Base-by-base conservation (phyloP, 2,797 vertebrate genomes). In the Parauchenoglanis punctatus region DNA sequence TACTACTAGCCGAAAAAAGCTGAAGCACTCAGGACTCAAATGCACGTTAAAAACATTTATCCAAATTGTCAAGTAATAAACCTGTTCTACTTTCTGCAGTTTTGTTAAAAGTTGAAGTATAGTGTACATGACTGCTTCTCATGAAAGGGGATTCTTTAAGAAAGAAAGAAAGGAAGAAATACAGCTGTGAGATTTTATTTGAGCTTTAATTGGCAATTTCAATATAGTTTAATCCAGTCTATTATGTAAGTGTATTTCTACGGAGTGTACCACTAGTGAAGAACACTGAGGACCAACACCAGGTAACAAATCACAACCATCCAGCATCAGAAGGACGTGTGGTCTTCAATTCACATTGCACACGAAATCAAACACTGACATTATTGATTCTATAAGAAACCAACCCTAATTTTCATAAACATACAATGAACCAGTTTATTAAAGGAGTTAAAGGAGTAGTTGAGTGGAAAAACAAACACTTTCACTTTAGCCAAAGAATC, bases 251-350 rank as follows among this genome's bases (percentile, higher is more conserved):
- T 84, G 85, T n/a, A 61, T 46, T 61, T 85, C 7, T 65, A 73
- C 35, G n/a, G 70, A 77, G 68, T 85, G 85, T 23, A 84, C 46
- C 46, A 88, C 73, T 81, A 67, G 56, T 83, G 3, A 86, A 82
- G 52, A 87, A 88, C 87, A 92, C 86, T 89, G 75, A 89, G 72
- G 78, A 91, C 85, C 83, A 86, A 90, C 88, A 89, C 44, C 88
- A 89, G 46, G 44, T 81, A 87, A 88, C 77, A 87, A 70, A 89
- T 92, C 67, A 87, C 73, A 88, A 68, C 59, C 88, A 87, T 85
- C 84, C 88, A 92, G 86, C 73, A 87, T 90, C 72, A 89, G 78
- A 85, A 72, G 65, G 15, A 63, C 7, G n/a, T 59, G 35, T 81
- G 61, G 63, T 65, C 68, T 72, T 87, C n/a, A 52, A 86, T 87